Conservation (phyloP, 1,140 invertebrate genomes). For the Brachystomella parvula region DNA sequence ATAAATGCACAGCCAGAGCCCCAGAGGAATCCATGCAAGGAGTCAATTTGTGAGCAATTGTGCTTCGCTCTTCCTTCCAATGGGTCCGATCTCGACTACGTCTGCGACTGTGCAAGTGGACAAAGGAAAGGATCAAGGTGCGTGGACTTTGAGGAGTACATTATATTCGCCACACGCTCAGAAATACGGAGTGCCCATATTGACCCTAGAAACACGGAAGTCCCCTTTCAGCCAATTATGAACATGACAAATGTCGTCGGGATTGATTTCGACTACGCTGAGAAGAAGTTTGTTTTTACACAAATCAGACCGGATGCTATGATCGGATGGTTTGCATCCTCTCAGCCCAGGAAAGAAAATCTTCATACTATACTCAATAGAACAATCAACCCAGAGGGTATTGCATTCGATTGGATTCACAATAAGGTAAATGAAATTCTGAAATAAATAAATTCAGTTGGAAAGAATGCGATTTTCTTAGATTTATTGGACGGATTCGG, state of each 20-base stretch:
- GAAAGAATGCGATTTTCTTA: background rate
- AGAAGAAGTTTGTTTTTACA: conserved; percentile 79
- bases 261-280: conserved; percentile 86
- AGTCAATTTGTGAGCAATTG: conserved; percentile 77
- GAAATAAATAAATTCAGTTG: background rate
- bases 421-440: conserved; percentile 53
- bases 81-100: conserved; percentile 44
- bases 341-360: conserved; percentile 52
- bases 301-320: conserved; percentile 83
- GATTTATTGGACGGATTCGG: conserved; percentile 94
- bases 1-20: conserved; percentile 72
- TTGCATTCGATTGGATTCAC: conserved; percentile 94
- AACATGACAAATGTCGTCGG: conserved; percentile 95
- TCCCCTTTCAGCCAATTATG: conserved; percentile 72
- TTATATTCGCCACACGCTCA: conserved; percentile 83
- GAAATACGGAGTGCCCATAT: conserved; percentile 80
- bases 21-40: conserved; percentile 66
- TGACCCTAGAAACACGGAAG: conserved; percentile 65
- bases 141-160: conserved; percentile 70
- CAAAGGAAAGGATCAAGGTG: conserved; percentile 60
- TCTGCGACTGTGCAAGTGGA: conserved; percentile 87
- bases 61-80: conserved; percentile 78
- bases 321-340: conserved; percentile 69
- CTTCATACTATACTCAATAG: conserved; percentile 68
- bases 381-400: conserved; percentile 87